A percentile compares a stretch with the other conserved stretches of the same genome.
Conservation (phyloP, 1,140 invertebrate species). For the Diorhabda carinulata region DNA sequence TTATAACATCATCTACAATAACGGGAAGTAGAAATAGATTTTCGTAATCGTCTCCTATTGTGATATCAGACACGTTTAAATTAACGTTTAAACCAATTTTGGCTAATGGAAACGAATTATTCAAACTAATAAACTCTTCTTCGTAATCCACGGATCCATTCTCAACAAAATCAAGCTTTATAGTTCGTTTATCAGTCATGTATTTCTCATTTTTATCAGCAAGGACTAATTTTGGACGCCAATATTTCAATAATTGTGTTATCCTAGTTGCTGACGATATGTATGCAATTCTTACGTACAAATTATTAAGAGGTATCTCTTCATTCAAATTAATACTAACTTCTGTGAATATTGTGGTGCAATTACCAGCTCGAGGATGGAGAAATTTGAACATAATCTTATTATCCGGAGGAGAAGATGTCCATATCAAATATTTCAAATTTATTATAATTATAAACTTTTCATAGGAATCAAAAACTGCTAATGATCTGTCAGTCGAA, state of each 20-base stretch:
- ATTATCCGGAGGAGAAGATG: conserved; percentile 16
- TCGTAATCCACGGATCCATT: background rate
- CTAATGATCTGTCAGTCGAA: conserved; percentile 21
- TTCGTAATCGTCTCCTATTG: conserved; percentile 13
- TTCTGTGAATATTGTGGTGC: conserved; percentile 26
- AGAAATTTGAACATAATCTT: conserved; percentile 40
- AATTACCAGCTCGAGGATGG: conserved; percentile 49
- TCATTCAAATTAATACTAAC: conserved; percentile 28
- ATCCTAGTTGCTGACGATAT: conserved; percentile 48
- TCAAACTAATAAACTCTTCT: conserved; percentile 6
- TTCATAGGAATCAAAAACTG: conserved; percentile 18
- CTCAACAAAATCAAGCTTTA: conserved; percentile 13
- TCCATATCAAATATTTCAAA: conserved; percentile 27
- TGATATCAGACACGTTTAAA: conserved; percentile 39
- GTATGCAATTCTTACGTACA: conserved; percentile 50
- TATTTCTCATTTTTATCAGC: conserved; percentile 38
- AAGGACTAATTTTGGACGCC: conserved; percentile 48
- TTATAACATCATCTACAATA: conserved; percentile 50
- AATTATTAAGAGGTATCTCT: conserved; percentile 45
- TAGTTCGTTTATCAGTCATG: conserved; percentile 24
- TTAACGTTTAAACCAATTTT: conserved; percentile 22
- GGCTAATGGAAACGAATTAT: conserved; percentile 19
- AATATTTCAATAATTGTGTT: conserved; percentile 44
- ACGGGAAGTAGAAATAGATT: conserved; percentile 48
- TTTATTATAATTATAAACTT: conserved; percentile 23